phyloP scores from a whole-genome alignment of 2,888 invertebrate species.

The Parelbella ahira region DNA sequence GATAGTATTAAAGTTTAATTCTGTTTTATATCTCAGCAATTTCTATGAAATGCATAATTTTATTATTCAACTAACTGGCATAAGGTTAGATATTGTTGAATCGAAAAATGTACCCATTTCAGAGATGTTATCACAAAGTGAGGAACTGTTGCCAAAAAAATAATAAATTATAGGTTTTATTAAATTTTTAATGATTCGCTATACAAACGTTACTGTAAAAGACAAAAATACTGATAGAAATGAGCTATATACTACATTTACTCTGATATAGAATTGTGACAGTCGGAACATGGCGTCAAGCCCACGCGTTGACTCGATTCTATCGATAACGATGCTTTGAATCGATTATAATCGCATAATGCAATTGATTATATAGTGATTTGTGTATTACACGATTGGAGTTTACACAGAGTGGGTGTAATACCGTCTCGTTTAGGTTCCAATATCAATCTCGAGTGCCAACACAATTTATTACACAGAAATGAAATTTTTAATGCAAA shows the following conservation, averaged over 20 bases:
- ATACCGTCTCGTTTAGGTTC: conserved; percentile 15
- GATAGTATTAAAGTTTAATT: neutral
- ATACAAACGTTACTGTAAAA: no score
- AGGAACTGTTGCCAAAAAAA: no score
- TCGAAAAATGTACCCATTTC: no score
- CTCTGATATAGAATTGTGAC: no score
- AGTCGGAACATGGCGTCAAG: conserved; percentile 20
- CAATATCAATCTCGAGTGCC: conserved; percentile 15
- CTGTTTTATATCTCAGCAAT: neutral
- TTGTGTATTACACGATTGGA: conserved; percentile 24
- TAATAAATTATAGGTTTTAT: no score
- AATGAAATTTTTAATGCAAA: conserved; percentile 19
- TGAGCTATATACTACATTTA: no score
- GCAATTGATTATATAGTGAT: conserved; percentile 26
- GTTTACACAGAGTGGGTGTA: conserved; percentile 24
- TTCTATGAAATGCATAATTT: no score
- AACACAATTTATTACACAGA: conserved; percentile 12
- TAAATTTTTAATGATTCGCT: no score
- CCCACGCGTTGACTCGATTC: conserved; percentile 20
- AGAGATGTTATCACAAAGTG: no score
- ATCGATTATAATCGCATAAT: conserved; percentile 25
- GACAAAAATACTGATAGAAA: no score
- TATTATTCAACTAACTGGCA: no score
- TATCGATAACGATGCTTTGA: conserved; percentile 21
- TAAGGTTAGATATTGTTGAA: no score